Evolutionary conservation across 2,888 invertebrate species (phyloP), one percentile per base, ranked within the genome.

Genomic region (Ectemnius lituratus): DNA sequence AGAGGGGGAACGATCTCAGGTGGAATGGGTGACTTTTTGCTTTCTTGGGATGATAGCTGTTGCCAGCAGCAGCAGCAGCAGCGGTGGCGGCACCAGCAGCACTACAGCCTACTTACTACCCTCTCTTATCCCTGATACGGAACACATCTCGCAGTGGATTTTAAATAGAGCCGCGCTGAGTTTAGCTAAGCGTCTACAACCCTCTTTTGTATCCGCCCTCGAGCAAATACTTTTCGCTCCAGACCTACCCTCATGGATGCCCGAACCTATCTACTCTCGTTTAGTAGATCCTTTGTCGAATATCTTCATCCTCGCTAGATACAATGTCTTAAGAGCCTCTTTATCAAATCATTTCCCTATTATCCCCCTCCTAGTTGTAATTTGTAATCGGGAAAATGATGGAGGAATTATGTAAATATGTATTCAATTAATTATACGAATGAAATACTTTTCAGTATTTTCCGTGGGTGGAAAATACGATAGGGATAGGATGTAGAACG

Each of bases 131-230:
- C 64, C 79, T 85, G 84, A 86, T 85, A 83, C 79, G 84, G 82
- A 88, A 84, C 78, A 37, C 37, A 86, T 87, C 86, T 82, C 84
- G 69, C 70, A 69, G 73, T 81, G 85, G 85, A 88, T 87, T 89
- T 87, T 87, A 85, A 89, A 89, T 88, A 88, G 87, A 89, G 85
- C 84, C 37, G 37, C 8, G 80, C 76, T 78, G 74, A 82, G 83
- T 85, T 85, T 79, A 79, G 63, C 67, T 62, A 66, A 64, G 70
- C 67, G 81, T 75, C 68, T 27, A 6, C 13, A 57, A 77, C 79
- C 11, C 14, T 14, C 46, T 13, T 56, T 63, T 47, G 56, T 66
- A 63, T 49, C 28, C 23, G 28, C 64, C 62, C 69, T 58, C 23
- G 16, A 18, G 62, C 61, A 58, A 61, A 72, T 61, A 77, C 62